Base-by-base conservation (phyloP, 2,797 vertebrate genomes). In the Arrhamphus sclerolepis region DNA sequence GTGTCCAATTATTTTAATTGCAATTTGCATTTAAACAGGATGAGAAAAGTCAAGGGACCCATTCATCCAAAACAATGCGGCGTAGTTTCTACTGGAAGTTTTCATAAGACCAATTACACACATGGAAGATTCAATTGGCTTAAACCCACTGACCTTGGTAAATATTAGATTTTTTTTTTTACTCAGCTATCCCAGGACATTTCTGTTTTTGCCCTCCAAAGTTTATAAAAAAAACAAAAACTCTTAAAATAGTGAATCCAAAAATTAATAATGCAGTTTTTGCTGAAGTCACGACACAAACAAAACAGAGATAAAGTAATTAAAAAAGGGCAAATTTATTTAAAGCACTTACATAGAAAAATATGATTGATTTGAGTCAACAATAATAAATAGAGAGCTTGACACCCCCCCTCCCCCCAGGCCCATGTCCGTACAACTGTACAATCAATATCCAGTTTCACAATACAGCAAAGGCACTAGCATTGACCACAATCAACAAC, bases 261-360 rank as follows among this genome's bases (percentile, higher is more conserved):
- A n/a, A 20, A 52, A 21, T 14, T 39, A 46, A 28, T 3, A 18
- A 38, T 6, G 8, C 21, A 1, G 21, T n/a, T n/a, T 52, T 38
- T 42, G 34, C 31, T 2, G 56, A 26, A 1, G 18, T 44, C 19
- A 3, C 42, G 49, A 28, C 24, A 11, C 18, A 31, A 60, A 73
- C 17, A 58, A 62, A 62, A 74, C 9, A 16, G 26, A 68, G 42
- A 64, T 78, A 47, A 41, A 46, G 17, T 51, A 64, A 76, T 87
- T 87, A 85, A 83, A 91, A 91, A 93, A 90, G 89, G 87, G 84
- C 85, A 89, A 80, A 83, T 94, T 93, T 93, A 94, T 93, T 93
- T 93, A 91, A 94, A 93, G 92, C 92, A 92, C 84, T 90, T 88
- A 91, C 87, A 92, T 94, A 93, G 84, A 94, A 94, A 94, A 94